These are phyloP conservation scores for Zygaena filipendulae DNA, from an alignment of 2,888 invertebrate species.

Conservation along the genomic window DNA sequence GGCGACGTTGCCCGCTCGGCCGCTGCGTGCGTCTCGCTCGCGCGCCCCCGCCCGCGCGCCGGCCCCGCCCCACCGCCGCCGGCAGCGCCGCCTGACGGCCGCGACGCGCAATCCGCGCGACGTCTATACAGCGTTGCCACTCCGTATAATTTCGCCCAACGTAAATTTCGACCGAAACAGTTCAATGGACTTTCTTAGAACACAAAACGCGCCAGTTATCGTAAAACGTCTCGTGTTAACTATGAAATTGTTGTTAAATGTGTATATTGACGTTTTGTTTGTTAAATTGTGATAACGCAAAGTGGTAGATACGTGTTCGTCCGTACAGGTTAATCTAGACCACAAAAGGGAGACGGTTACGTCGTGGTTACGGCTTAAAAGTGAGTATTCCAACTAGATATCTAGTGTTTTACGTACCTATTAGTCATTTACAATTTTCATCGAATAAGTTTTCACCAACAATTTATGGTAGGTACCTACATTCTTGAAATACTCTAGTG, in stretches of 20 bases:
- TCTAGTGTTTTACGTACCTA: too few relatives aligned
- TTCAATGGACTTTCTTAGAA: conserved; percentile 68
- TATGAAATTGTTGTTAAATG: conserved; percentile 42
- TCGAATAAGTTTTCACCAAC: too few relatives aligned
- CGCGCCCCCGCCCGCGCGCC: conserved; percentile 39
- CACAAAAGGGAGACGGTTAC: too few relatives aligned
- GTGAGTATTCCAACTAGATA: conserved; percentile 38
- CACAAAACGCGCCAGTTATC: conserved; percentile 51
- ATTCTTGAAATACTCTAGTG: too few relatives aligned
- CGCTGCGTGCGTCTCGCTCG: conserved; percentile 35
- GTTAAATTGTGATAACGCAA: conserved; percentile 42
- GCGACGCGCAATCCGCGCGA: conserved; percentile 45
- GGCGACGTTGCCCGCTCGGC: conserved; percentile 18
- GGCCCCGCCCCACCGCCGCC: conserved; percentile 53
- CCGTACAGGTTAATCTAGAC: conserved; percentile 52
- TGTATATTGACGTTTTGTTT: conserved; percentile 30
- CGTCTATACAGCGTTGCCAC: conserved; percentile 66
- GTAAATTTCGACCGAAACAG: conserved; percentile 68
- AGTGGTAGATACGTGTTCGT: conserved; percentile 57
- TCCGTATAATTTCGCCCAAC: conserved; percentile 69
- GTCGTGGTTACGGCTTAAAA: conserved; percentile 49
- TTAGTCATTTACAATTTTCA: too few relatives aligned
- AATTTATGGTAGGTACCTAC: too few relatives aligned
- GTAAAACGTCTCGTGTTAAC: conserved; percentile 47
- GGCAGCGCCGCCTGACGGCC: conserved; percentile 53